Evolutionary conservation across 2,113 vertebrate species (phyloP), one percentile per base, ranked within the genome.

Genomic region (Halcyon malimbica): DNA sequence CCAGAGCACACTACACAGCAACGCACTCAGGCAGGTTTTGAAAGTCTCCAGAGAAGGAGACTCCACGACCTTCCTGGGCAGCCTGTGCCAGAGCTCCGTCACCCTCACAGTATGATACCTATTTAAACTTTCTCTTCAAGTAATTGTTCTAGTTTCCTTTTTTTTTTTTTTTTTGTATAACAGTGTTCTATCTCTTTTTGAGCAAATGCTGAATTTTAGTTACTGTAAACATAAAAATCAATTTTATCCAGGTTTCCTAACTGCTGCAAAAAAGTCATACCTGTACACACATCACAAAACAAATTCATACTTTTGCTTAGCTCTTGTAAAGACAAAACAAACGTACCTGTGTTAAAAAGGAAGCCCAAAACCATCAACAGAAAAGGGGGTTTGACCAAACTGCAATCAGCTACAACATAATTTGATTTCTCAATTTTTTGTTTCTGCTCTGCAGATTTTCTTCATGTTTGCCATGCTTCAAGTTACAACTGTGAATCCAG

Each of bases 401-500:
- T 75, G 31, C 35, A 94, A 31, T 50, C 41, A 68, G 6, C 39
- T 60, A 82, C 2, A 14, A 48, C 93, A 44, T 76, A 60, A 94
- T 64, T 77, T 59, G 60, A 94, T 92, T 95, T 93, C 71, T 96
- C 53, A 31, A 20, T 90, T 94, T 48, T 74, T 93, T 93, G 29
- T n/a, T 82, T 97, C 94, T 97, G 75, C 82, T 93, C 82, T 87
- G 88, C 87, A 94, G 62, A 95, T 83, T 92, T 89, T 54, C 54
- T 89, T 93, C 64, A 87, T 11, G 83, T 69, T 83, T 95, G 74
- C 62, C 86, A 88, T 44, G 89, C 75, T 95, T 83, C 63, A 90
- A 91, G 69, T 71, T 71, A 97, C 96, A 97, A 81, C 59, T 73
- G 51, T 81, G 92, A 97, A 96, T 93, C 80, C 92, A 95, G 95